phyloP scores from a whole-genome alignment of 2,113 vertebrate genomes.

The Lonchura striata region DNA sequence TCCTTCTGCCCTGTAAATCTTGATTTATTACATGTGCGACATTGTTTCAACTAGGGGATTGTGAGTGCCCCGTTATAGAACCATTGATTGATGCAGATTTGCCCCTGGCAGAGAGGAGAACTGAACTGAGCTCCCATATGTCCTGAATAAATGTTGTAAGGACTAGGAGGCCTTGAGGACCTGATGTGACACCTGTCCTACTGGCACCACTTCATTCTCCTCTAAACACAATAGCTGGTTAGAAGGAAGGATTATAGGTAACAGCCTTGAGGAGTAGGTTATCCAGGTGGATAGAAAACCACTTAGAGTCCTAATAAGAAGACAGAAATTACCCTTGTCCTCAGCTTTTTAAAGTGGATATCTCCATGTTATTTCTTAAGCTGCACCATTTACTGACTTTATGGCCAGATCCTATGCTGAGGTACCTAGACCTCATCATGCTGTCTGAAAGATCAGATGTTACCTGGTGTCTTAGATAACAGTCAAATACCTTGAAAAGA shows the following conservation, averaged over 20 bases:
- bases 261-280: neutral
- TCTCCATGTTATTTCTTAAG: neutral
- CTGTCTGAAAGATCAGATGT: neutral
- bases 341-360: neutral
- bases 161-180: neutral
- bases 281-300: neutral
- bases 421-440: neutral
- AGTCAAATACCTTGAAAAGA: neutral
- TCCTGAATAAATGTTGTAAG: neutral
- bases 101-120: neutral
- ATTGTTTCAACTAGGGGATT: conserved; percentile 17
- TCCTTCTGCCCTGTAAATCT: conserved; percentile 9
- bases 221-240: neutral
- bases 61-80: conserved; percentile 30
- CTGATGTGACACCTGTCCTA: neutral
- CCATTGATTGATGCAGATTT: conserved; percentile 38
- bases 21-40: conserved; percentile 11
- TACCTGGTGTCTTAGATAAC: neutral
- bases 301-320: neutral
- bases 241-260: neutral
- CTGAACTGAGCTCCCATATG: neutral
- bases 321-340: neutral
- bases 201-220: neutral
- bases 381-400: neutral
- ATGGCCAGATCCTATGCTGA: neutral